phyloP scores from a whole-genome alignment of 2,797 vertebrate genomes.

The Syndactyla subalaris region DNA sequence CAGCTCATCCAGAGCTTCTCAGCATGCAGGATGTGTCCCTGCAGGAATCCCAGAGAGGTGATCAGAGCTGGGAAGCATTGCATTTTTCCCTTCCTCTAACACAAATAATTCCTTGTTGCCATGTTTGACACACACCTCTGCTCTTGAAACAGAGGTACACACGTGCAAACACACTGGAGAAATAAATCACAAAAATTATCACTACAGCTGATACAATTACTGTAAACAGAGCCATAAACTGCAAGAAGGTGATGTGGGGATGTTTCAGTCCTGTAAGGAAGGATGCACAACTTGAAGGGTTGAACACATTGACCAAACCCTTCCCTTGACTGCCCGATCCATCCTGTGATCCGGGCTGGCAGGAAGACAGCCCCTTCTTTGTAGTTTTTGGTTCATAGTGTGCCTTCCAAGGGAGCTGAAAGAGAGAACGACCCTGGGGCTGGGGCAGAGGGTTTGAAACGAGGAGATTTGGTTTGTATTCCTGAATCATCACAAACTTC shows the following conservation, averaged over 20 bases:
- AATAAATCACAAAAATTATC: background rate
- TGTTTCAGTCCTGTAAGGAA: background rate
- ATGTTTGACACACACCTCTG: background rate
- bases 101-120: background rate
- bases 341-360: background rate
- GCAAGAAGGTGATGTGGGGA: background rate
- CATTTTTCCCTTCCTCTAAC: background rate
- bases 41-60: background rate
- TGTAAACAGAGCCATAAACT: background rate
- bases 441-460: background rate
- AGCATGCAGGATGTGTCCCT: background rate
- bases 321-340: background rate
- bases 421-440: background rate
- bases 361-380: background rate
- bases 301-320: background rate
- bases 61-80: background rate
- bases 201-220: background rate
- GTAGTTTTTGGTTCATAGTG: background rate
- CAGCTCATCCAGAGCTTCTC: background rate
- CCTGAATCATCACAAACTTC: conserved; percentile 37
- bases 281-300: background rate
- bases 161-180: background rate
- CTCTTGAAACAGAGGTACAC: background rate
- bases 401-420: background rate
- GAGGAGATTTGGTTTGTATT: background rate